Base-by-base conservation (phyloP, 1,140 invertebrate species). In the Oreohelix idahoensis region DNA sequence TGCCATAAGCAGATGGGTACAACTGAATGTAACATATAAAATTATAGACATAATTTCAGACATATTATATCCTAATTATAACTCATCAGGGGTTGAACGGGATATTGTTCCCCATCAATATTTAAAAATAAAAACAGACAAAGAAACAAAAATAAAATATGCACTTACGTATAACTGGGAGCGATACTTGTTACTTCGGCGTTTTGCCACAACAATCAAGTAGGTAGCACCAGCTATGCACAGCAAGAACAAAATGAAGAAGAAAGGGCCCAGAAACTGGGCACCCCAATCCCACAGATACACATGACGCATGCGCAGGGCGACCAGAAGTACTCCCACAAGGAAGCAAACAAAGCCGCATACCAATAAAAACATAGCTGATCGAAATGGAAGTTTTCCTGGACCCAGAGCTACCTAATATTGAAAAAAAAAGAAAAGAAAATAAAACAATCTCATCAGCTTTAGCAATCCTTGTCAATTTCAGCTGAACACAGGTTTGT, bases 231-330 rank as follows among this genome's bases (percentile, higher is more conserved):
- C 83, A 49, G 86, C 82, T 17, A 82, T 70, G 76, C 87, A 87
- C n/a, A 90, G 36, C 15, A 91, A 74, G 58, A 89, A 89, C n/a
- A 89, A n/a, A 20, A 89, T 85, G 80, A 91, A 83, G 81, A 91
- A 91, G 36, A 87, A 87, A 36, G 90, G 90, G n/a, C 90, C 90
- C 0, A 90, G 63, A 79, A 91, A 91, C 79, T 90, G 88, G 53
- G 85, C 85, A 36, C 88, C 80, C 88, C 89, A 90, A 32, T 86
- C 85, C 69, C 88, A 85, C 42, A 91, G 86, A 83, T 91, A 91
- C 4, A 91, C 89, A 87, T 90, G 89, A 23, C 88, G 81, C 81
- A 86, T 86, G 38, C 90, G 84, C 13, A 91, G 81, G 32, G 86
- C 84, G 0, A 91, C 84, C 26, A 91, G 79, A 36, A 90, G 71